Evolutionary conservation across 2,797 vertebrate genomes (phyloP).

Genomic region (Sitta carolinensis): DNA sequence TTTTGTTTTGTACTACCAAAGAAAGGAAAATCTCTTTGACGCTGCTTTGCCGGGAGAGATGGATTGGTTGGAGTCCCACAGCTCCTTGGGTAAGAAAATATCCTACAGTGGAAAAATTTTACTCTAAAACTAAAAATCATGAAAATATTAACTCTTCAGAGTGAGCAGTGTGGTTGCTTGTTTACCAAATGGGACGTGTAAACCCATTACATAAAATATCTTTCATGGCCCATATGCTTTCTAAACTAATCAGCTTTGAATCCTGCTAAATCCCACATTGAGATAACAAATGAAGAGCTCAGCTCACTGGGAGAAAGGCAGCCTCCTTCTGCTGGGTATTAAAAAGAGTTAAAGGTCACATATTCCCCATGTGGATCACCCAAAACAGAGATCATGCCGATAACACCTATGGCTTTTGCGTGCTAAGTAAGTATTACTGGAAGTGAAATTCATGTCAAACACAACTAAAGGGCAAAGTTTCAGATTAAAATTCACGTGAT

Average conservation of each 20-base stretch:
- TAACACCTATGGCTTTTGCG: slow-evolving; percentile 15
- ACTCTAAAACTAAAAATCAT: background rate
- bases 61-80: background rate
- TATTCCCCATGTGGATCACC: slow-evolving; percentile 9
- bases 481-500: background rate
- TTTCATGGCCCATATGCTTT: slow-evolving; percentile 85
- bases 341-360: slow-evolving; percentile 38
- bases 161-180: background rate
- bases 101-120: background rate
- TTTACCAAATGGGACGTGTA: slow-evolving; percentile 77
- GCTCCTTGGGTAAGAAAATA: background rate
- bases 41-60: background rate
- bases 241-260: slow-evolving; percentile 89
- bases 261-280: slow-evolving; percentile 86
- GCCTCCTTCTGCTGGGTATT: slow-evolving; percentile 59
- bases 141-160: background rate
- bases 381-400: background rate
- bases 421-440: background rate
- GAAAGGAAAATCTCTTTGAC: background rate
- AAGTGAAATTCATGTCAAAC: slow-evolving; percentile 18
- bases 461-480: background rate
- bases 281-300: slow-evolving; percentile 88
- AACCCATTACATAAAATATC: slow-evolving; percentile 88
- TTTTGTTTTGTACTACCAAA: background rate
- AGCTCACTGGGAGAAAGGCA: slow-evolving; percentile 70